Base-by-base conservation (phyloP, 2,113 vertebrate genomes). In the Hydropotes inermis region DNA sequence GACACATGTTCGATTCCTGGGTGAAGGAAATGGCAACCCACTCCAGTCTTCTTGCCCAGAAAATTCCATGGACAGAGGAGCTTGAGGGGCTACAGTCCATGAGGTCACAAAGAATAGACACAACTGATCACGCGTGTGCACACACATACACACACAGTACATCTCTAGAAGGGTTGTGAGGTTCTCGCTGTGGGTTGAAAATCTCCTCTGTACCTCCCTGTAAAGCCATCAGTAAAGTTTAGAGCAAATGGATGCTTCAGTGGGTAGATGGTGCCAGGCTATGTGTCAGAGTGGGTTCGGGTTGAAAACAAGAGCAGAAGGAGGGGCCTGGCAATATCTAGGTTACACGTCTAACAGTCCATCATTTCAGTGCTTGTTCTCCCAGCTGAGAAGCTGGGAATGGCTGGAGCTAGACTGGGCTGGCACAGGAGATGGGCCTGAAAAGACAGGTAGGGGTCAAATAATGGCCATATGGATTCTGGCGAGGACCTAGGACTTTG, bases 121-220 rank as follows among this genome's bases (percentile, higher is more conserved):
- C n/a, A 36, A 36, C 67, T 36, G n/a, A 23, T n/a, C 2, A 6
- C 0, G 58, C 13, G 58, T 2, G 4, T 1, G 1, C 5, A 10
- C 3, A 1, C 54, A 17, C 30, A 33, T 30, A 17, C 30, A 67
- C 15, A 67, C n/a, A 70, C 19, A 70, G 0, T 9, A 64, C 5
- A 15, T 36, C 21, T 57, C 52, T 57, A 17, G 39, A 39, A 47
- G 61, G 81, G 55, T 33, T 82, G 2, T 82, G 58, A 81, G 55
- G 33, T 30, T n/a, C 58, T 54, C 17, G 45, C 15, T 57, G 54
- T 58, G 25, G 83, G 83, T 7, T 85, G 83, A 85, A 60, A 85
- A 17, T 17, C 36, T 17, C 39, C 30, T 92, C 57, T 54, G 79
- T 54, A 83, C 58, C 47, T 92, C 12, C 58, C 11, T 39, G 47